Evolutionary conservation across 1,140 invertebrate species (phyloP), one percentile per base, ranked within the genome.

Genomic region (Anastrepha ludens): DNA sequence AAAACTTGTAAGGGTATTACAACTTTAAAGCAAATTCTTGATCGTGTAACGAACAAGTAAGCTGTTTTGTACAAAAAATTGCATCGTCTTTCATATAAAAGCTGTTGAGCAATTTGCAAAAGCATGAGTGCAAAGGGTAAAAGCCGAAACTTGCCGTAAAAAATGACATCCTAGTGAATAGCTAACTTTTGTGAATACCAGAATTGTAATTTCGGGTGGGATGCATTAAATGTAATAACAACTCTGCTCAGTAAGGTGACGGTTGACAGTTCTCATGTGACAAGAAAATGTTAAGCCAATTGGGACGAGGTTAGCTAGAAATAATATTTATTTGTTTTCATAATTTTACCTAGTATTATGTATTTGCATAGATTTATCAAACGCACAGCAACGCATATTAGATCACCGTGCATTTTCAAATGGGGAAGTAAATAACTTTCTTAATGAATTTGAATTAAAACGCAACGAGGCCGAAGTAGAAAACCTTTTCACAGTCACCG

Each of bases 361-460:
- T 50, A 74, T 47, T 70, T 3, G 93, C 93, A 39, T 90, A 98
- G 97, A 97, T 94, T 95, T 96, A 90, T 95, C 96, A 87, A 96
- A 97, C 93, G 95, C 97, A 93, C 97, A 97, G 95, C 95, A 95
- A 89, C 95, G 97, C 92, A 94, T 98, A 88, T 97, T 98, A 94
- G 97, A 98, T 93, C 97, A 98, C 91, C 95, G 96, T 87, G 96
- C 96, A 39, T 97, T 97, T 93, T 92, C 98, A 74, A 96, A 95
- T 94, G 97, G 97, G 87, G 97, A 98, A 95, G 96, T 98, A 88
- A 96, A 96, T 89, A 96, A 95, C 94, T 96, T 97, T 93, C 91
- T 97, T 8, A 96, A 95, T 89, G 97, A 98, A 93, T 97, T 97
- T 93, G 97, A 98, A 95, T 97, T 97, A 74, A 90, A 95, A 91